These are phyloP conservation scores for Caenorhabditis latens DNA, from an alignment of 1,140 invertebrate species.

Conservation along the genomic window DNA sequence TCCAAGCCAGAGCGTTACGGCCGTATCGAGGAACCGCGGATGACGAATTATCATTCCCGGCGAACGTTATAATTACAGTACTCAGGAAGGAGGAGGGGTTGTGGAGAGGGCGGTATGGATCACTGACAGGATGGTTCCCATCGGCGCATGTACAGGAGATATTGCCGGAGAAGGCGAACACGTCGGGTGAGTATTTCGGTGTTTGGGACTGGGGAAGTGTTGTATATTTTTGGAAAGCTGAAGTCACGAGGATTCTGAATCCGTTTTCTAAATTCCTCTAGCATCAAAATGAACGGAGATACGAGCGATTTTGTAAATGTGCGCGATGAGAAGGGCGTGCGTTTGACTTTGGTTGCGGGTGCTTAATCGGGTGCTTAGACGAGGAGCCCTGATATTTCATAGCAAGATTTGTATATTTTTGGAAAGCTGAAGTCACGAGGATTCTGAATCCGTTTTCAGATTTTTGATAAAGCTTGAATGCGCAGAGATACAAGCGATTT, in stretches of 20 bases:
- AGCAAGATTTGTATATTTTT: too few species aligned
- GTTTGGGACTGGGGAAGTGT: not conserved
- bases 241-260: not conserved
- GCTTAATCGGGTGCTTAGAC: too few species aligned
- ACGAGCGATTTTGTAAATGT: too few species aligned
- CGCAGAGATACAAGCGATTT: too few species aligned
- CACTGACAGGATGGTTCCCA: slow-evolving; percentile 75
- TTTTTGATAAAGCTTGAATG: too few species aligned
- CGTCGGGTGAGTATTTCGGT: not conserved
- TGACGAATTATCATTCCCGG: slow-evolving; percentile 72
- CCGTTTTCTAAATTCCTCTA: too few species aligned
- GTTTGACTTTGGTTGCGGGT: too few species aligned
- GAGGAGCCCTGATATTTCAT: too few species aligned
- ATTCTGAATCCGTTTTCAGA: too few species aligned
- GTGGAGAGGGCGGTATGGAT: slow-evolving; percentile 73
- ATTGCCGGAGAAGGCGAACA: slow-evolving; percentile 11
- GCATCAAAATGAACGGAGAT: too few species aligned
- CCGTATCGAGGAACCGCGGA: slow-evolving; percentile 66
- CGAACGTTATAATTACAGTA: slow-evolving; percentile 70
- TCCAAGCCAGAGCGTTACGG: slow-evolving; percentile 70
- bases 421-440: too few species aligned
- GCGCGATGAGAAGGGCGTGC: too few species aligned
- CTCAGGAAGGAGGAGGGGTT: slow-evolving; percentile 72
- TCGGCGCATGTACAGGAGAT: slow-evolving; percentile 73
- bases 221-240: slow-evolving; percentile 37